Evolutionary conservation across 2,888 invertebrate species (phyloP).

Genomic region (Cephus pygmeus): DNA sequence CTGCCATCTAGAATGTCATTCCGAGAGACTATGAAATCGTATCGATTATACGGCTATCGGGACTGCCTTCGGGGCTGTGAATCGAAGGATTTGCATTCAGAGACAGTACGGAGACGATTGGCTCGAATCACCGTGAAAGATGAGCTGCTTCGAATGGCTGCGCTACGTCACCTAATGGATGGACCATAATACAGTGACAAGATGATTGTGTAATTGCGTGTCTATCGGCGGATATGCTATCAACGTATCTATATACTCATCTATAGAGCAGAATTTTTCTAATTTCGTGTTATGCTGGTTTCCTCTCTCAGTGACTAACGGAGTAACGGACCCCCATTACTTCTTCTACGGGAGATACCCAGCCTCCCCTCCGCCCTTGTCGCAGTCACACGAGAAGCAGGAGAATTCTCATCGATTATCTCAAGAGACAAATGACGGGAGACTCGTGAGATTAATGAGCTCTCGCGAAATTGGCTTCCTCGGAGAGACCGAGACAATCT

Average conservation of each 20-base stretch:
- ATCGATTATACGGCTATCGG: background rate
- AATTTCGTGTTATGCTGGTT: background rate
- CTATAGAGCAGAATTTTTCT: background rate
- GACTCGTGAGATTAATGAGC: constrained; percentile 49
- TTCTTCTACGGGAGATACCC: background rate
- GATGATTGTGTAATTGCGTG: constrained; percentile 61
- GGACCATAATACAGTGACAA: constrained; percentile 63
- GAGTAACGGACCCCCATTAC: background rate
- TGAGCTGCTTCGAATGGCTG: constrained; percentile 26
- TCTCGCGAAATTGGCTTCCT: constrained; percentile 35
- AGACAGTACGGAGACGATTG: background rate
- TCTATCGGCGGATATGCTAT: constrained; percentile 16
- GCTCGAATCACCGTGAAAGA: constrained; percentile 22
- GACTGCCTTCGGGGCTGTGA: background rate
- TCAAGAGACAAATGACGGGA: constrained; percentile 52
- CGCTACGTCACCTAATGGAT: constrained; percentile 55
- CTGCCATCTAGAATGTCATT: background rate
- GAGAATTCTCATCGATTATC: constrained; percentile 38
- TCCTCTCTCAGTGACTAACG: background rate
- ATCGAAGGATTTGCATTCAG: background rate
- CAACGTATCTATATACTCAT: background rate
- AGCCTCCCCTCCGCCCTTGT: background rate
- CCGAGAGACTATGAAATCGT: background rate
- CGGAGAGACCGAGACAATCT: background rate
- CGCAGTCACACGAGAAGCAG: background rate